Conservation (phyloP, 2,888 invertebrate species). For the Pachymerium ferrugineum region DNA sequence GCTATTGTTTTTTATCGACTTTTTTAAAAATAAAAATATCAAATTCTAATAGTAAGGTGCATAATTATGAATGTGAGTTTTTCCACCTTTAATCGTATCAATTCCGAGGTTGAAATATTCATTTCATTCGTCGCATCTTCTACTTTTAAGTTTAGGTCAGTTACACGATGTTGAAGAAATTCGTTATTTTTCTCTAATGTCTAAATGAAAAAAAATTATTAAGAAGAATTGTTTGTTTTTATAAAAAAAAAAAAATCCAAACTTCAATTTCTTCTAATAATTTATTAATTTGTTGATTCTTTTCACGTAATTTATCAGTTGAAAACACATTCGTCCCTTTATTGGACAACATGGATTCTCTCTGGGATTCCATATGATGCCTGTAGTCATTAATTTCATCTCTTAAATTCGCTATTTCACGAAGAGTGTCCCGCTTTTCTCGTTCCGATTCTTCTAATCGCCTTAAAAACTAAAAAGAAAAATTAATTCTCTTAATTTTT, state of each 20-base stretch:
- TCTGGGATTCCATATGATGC: constrained; percentile 14
- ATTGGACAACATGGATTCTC: background rate
- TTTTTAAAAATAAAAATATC: too few species aligned
- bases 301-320: constrained; percentile 20
- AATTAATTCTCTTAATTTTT: background rate
- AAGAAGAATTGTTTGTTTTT: background rate
- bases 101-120: background rate
- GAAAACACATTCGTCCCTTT: background rate
- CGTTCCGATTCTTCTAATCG: constrained; percentile 21
- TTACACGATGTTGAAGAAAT: background rate
- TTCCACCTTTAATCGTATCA: background rate
- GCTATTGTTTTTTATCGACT: too few species aligned
- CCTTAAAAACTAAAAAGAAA: constrained; percentile 2
- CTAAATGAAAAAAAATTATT: background rate
- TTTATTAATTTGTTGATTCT: constrained; percentile 18
- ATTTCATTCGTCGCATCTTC: background rate
- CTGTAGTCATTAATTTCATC: constrained; percentile 28
- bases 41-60: too few species aligned
- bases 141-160: background rate
- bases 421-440: background rate
- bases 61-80: too few species aligned
- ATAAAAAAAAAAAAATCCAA: background rate
- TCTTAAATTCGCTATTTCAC: constrained; percentile 6
- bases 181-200: background rate
- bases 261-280: constrained; percentile 23